These are phyloP conservation scores for Anabas testudineus DNA, from an alignment of 2,797 vertebrate species.

Conservation along the genomic window DNA sequence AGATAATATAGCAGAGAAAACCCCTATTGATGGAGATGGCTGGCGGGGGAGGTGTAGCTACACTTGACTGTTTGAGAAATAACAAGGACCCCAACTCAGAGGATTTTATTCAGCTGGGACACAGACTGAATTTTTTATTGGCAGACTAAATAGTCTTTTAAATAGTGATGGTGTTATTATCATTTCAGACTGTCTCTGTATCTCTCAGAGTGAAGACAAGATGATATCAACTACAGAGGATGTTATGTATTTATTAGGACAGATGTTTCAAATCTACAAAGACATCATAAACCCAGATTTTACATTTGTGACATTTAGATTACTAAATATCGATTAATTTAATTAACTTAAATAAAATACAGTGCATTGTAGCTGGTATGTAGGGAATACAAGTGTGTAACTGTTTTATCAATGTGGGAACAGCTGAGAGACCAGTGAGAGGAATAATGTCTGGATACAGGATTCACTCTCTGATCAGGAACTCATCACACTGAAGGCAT, in stretches of 20 bases:
- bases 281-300: constrained; percentile 16
- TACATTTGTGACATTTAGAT: background rate
- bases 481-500: constrained; percentile 18
- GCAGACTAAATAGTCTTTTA: constrained; percentile 45
- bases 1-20: constrained; percentile 37
- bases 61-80: constrained; percentile 65
- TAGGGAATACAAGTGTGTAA: constrained; percentile 14
- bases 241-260: constrained; percentile 41
- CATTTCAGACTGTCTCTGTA: constrained; percentile 13
- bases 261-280: constrained; percentile 22
- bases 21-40: constrained; percentile 61
- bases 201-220: constrained; percentile 18
- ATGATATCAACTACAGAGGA: constrained; percentile 36
- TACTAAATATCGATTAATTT: background rate
- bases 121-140: constrained; percentile 53
- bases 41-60: constrained; percentile 68
- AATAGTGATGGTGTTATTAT: constrained; percentile 25
- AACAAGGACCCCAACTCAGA: constrained; percentile 65
- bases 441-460: constrained; percentile 13
- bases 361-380: background rate
- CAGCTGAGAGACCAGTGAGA: background rate
- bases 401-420: constrained; percentile 5
- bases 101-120: constrained; percentile 58
- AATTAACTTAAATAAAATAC: background rate
- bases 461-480: constrained; percentile 26